Base-by-base conservation (phyloP, 2,888 invertebrate genomes). In the Callyntrura guangdongensis region DNA sequence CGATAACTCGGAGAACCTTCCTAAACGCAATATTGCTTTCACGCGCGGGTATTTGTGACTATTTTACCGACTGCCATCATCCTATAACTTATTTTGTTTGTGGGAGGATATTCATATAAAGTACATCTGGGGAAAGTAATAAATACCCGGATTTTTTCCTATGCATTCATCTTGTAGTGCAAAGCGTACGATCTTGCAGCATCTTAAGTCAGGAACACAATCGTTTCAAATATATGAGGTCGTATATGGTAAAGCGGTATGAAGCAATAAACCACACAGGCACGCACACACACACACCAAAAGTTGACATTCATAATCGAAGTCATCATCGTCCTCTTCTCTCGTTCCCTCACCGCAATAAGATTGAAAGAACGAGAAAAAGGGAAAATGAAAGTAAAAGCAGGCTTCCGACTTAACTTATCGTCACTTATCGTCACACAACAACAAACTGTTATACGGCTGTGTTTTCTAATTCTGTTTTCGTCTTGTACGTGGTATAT, bases 231-330 rank as follows among this genome's bases (percentile, higher is more conserved):
- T 81, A 72, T 45, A 77, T 77, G 25, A 77, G 49, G n/a, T 20
- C 49, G 56, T 25, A 49, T 77, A 20, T n/a, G n/a, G n/a, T n/a
- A n/a, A n/a, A 49, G 36, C 5, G 53, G 6, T 67, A 67, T 47
- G 64, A 49, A 53, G 81, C 79, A 77, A 86, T 86, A 86, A 86
- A 86, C n/a, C n/a, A n/a, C n/a, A n/a, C n/a, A n/a, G n/a, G n/a
- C n/a, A n/a, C n/a, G n/a, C n/a, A n/a, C n/a, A n/a, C n/a, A n/a
- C n/a, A 47, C 64, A 49, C 47, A 20, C 53, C 61, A 27, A 79
- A 89, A 77, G 83, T 89, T 72, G 61, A 74, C 89, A 61, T 89
- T 89, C 83, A 84, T 89, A 84, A 89, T 89, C 74, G 64, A 56
- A 89, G 77, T 84, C 83, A 89, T 89, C 61, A 84, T 89, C 67